Percentiles rank a stretch among this genome's conserved stretches.
Evolutionary conservation across 1,140 invertebrate genomes (phyloP).

Genomic region (Zaprionus nigranus): DNA sequence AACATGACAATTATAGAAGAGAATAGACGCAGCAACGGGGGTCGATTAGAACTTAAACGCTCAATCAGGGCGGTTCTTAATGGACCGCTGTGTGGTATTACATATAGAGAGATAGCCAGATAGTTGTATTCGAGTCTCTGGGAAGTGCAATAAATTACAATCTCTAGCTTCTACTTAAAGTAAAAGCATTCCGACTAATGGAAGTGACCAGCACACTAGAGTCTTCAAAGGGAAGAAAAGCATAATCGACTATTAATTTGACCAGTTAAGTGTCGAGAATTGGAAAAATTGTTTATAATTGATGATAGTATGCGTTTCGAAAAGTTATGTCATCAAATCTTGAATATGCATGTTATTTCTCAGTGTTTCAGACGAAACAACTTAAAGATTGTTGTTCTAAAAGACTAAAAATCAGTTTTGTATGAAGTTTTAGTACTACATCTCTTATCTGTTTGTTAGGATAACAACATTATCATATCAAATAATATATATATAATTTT

Average conservation of each 20-base stretch:
- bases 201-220: constrained; percentile 23
- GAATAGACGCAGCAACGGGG: constrained; percentile 61
- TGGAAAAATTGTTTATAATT: not conserved
- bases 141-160: constrained; percentile 57
- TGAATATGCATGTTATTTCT: no score
- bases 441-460: no score
- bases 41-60: constrained; percentile 74
- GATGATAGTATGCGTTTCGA: not conserved
- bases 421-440: no score
- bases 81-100: constrained; percentile 68
- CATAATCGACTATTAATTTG: constrained; percentile 22
- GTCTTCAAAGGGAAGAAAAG: constrained; percentile 1
- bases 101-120: constrained; percentile 16
- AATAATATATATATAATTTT: constrained; percentile 51
- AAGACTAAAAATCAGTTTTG: no score
- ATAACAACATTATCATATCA: not conserved
- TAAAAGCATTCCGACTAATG: constrained; percentile 42
- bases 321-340: no score
- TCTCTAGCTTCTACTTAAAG: constrained; percentile 12
- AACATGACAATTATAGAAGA: constrained; percentile 40
- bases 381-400: no score
- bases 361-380: no score
- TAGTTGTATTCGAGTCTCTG: constrained; percentile 29
- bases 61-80: constrained; percentile 70
- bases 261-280: constrained; percentile 14